Base-by-base conservation (phyloP, 1,140 invertebrate genomes). In the Papilio polyxenes region DNA sequence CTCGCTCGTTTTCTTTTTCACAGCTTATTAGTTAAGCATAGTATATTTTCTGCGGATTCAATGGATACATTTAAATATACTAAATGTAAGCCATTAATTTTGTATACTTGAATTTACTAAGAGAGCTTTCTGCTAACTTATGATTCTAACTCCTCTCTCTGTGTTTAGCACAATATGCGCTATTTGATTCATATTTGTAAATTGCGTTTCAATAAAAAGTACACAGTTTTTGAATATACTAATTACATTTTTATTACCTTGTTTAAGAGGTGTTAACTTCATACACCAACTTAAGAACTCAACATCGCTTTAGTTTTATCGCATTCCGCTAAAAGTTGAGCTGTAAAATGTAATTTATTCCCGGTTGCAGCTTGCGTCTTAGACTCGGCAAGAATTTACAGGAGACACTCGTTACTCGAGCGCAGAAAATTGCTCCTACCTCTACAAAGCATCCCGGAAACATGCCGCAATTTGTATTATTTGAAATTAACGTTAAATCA, bases 301-400 rank as follows among this genome's bases (percentile, higher is more conserved):
- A 49, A 51, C 56, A 79, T 56, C n/a, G 75, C 75, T 44, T 62
- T 59, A 62, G 77, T 62, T 65, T 48, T 31, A 65, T 69, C 40
- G 56, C 62, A 65, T 80, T 65, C 62, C 78, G 44, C 62, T 65
- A 80, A 53, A 77, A 80, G 78, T 80, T 80, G 49, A 80, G 59
- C 40, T 80, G 62, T 80, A 69, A 80, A 80, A 80, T 49, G 20
- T 80, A 20, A 80, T 59, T 80, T 69, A 80, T 69, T 48, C 59
- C 20, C 8, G 59, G n/a, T 40, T 48, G 15, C 31, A 56, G 78
- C 17, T 69, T 65, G 78, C 23, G 20, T 80, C 78, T 80, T 80
- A 80, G 56, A 65, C 78, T 80, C 11, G 56, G 37, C 20, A 59
- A 17, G 56, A 48, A 65, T 65, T 65, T 65, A 62, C 40, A 13